These are phyloP conservation scores for Philypnodon macrostomus DNA, from an alignment of 2,797 vertebrate species.

Conservation along the genomic window DNA sequence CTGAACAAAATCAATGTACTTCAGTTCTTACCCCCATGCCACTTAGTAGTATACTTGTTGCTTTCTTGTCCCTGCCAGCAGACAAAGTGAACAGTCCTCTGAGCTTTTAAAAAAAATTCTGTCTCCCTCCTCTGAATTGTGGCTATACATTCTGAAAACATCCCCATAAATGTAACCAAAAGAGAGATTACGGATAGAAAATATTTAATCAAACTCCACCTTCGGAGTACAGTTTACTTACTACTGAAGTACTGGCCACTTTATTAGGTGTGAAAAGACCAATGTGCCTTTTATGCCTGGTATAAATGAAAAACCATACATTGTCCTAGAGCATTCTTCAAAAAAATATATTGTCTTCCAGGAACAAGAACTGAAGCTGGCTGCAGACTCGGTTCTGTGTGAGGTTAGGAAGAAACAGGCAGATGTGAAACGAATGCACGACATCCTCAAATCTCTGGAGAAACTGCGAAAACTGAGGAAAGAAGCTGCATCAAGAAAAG, in stretches of 20 bases:
- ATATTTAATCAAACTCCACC: not conserved
- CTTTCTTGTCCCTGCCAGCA: not conserved
- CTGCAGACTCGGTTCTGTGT: conserved; percentile 88
- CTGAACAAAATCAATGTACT: too few species aligned
- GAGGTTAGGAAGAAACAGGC: conserved; percentile 93
- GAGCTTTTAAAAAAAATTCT: not conserved
- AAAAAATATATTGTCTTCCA: conserved; percentile 40
- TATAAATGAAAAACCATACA: too few species aligned
- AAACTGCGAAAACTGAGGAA: conserved; percentile 90
- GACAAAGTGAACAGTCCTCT: not conserved
- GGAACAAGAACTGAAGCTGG: conserved; percentile 90
- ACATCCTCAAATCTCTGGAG: conserved; percentile 86
- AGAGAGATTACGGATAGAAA: not conserved
- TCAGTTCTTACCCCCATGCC: not conserved
- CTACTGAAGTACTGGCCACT: too few species aligned
- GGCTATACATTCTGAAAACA: not conserved
- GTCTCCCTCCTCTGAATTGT: not conserved
- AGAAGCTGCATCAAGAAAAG: conserved; percentile 90
- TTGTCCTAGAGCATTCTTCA: too few species aligned
- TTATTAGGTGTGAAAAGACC: too few species aligned
- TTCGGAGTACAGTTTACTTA: too few species aligned
- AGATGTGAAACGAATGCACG: conserved; percentile 89
- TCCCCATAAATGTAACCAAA: not conserved
- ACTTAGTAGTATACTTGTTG: not conserved
- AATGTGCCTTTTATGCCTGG: too few species aligned